Conservation (phyloP, 1,140 invertebrate genomes). For the Drosophila dunni region DNA sequence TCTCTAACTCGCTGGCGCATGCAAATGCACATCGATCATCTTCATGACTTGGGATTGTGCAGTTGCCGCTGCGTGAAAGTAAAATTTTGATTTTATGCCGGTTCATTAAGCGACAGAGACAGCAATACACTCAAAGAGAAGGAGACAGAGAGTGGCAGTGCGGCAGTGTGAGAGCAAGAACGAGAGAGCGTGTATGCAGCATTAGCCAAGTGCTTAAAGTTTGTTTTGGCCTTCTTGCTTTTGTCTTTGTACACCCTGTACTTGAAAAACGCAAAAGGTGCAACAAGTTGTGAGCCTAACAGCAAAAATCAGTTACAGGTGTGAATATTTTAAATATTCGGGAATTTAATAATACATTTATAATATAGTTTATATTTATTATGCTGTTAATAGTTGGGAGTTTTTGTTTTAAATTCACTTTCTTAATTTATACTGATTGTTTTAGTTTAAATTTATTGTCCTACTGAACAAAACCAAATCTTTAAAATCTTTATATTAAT, state of each 20-base stretch:
- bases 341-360: too few relatives aligned
- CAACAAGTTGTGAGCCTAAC: too few relatives aligned
- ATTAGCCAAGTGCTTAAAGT: constrained; percentile 20
- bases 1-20: constrained; percentile 41
- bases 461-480: too few relatives aligned
- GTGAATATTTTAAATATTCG: too few relatives aligned
- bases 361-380: too few relatives aligned
- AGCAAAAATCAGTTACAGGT: too few relatives aligned
- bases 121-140: not conserved
- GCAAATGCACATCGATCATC: constrained; percentile 81
- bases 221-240: constrained; percentile 35
- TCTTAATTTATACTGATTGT: too few relatives aligned
- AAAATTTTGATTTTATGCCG: constrained; percentile 73
- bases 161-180: not conserved
- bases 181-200: constrained; percentile 4
- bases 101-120: constrained; percentile 31
- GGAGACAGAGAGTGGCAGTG: not conserved
- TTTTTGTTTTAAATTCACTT: too few relatives aligned
- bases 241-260: constrained; percentile 23
- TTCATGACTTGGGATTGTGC: constrained; percentile 70
- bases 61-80: constrained; percentile 72
- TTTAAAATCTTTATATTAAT: too few relatives aligned
- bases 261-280: too few relatives aligned
- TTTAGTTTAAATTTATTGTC: too few relatives aligned
- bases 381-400: too few relatives aligned